phyloP scores from a whole-genome alignment of 2,113 vertebrate species.

The Hymenochirus boettgeri region DNA sequence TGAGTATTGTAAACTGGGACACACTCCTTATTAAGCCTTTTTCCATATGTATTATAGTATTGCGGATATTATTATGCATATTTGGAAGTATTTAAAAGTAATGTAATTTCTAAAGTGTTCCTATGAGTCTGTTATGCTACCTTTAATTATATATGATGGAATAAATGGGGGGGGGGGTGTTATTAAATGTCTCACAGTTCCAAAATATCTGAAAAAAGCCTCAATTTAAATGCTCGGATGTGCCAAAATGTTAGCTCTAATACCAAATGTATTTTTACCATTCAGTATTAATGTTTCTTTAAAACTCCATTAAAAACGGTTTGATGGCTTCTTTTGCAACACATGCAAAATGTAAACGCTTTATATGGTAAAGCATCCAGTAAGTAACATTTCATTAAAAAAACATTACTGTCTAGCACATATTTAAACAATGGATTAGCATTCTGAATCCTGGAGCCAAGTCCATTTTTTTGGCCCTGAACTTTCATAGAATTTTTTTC shows the following conservation, averaged over 20 bases:
- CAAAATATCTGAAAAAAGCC: not conserved
- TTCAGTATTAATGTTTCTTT: constrained; percentile 10
- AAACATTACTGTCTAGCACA: not conserved
- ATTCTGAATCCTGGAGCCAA: not conserved
- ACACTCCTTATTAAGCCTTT: no score
- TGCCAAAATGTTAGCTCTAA: constrained; percentile 8
- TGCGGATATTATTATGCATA: no score
- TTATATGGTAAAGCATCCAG: no score
- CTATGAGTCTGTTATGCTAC: no score
- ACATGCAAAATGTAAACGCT: no score
- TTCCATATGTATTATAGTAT: no score
- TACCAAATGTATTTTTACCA: constrained; percentile 33
- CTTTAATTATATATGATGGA: not conserved
- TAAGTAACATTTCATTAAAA: no score
- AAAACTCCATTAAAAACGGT: not conserved
- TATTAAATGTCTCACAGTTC: not conserved
- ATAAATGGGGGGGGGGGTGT: not conserved
- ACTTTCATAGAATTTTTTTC: not conserved
- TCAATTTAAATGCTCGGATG: not conserved
- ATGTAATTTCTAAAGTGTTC: no score
- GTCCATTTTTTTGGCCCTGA: no score
- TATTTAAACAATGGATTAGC: not conserved
- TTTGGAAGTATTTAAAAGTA: no score
- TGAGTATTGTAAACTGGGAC: no score
- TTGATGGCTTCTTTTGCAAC: not conserved